A percentile compares a stretch with the other conserved stretches of the same genome.
Conservation (phyloP, 2,113 vertebrate species). For the Spilogale gracilis region DNA sequence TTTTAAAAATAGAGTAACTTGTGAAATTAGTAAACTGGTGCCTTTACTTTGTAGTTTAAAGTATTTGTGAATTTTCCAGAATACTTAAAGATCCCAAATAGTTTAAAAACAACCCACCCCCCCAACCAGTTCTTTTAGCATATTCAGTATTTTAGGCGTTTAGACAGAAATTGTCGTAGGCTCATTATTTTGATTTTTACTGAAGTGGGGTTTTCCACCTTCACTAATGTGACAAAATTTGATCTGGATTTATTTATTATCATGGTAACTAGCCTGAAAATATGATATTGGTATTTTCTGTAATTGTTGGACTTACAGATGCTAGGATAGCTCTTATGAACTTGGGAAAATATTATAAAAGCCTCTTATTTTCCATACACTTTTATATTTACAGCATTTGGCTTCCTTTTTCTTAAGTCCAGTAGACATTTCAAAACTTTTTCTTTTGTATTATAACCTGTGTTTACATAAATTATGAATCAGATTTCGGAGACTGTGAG, state of each 20-base stretch:
- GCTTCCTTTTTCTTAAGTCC: slow-evolving; percentile 17
- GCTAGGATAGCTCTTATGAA: neutral
- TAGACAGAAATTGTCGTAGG: slow-evolving; percentile 15
- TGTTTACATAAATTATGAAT: slow-evolving; percentile 26
- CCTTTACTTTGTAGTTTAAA: slow-evolving; percentile 55
- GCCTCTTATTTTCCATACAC: neutral
- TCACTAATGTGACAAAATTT: slow-evolving; percentile 12
- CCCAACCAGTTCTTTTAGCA: neutral
- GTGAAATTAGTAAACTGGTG: slow-evolving; percentile 4
- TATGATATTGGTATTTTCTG: slow-evolving; percentile 25
- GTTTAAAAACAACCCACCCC: slow-evolving; percentile 4
- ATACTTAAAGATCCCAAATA: slow-evolving; percentile 49
- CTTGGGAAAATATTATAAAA: slow-evolving; percentile 28
- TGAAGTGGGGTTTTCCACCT: slow-evolving; percentile 9
- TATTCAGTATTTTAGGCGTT: slow-evolving; percentile 27
- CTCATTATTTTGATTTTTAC: slow-evolving; percentile 2
- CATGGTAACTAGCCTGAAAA: slow-evolving; percentile 12
- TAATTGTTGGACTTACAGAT: slow-evolving; percentile 6
- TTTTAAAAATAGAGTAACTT: slow-evolving; percentile 18
- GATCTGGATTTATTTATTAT: slow-evolving; percentile 13
- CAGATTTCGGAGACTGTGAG: neutral
- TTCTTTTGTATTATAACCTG: neutral
- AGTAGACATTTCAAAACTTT: slow-evolving; percentile 25
- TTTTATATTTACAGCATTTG: slow-evolving; percentile 31
- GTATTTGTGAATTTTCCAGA: slow-evolving; percentile 42